Evolutionary conservation across 2,113 vertebrate genomes (phyloP), one percentile per base, ranked within the genome.

Genomic region (Hirundichthys speculiger): DNA sequence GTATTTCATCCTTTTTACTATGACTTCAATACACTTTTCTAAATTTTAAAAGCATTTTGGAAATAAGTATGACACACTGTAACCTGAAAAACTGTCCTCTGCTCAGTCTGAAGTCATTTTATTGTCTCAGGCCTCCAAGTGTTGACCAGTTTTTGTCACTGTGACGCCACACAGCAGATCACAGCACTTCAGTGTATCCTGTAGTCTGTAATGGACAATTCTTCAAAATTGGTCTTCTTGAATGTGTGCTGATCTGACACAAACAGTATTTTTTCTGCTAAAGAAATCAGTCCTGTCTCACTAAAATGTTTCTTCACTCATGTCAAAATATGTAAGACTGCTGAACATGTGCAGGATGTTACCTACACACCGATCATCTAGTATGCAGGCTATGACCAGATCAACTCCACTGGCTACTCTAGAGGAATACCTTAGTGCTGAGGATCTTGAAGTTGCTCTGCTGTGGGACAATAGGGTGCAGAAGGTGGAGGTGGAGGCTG

Each of bases 371-470:
- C 1, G 45, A 45, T 34, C 30, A 30, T 45, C 18, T 22, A 13
- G 8, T n/a, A 7, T 18, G 12, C 30, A 40, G 38, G 19, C 20
- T 13, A 24, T 21, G 47, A 38, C 10, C 15, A 15, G 25, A 39
- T 18, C 42, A 10, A 22, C 30, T 43, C 15, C 0, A 16, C 18
- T 21, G 5, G 12, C n/a, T 51, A 9, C 57, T 24, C 4, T 50
- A 48, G 34, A 47, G 40, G 3, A 7, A 18, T 40, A 98, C 96
- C 95, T 98, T 98, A 71, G 97, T 97, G 73, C 94, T 93, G 87
- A 98, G 94, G 79, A 98, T 87, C 95, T 91, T 97, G 90, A 95
- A 98, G 11, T 60, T 94, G 93, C 96, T 96, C 84, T 98, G 94
- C 65, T 96, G 92, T 24, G 96, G 93, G 76, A 94, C 69, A 80